phyloP scores from a whole-genome alignment of 2,888 invertebrate genomes.

The Megastigmus dorsalis region DNA sequence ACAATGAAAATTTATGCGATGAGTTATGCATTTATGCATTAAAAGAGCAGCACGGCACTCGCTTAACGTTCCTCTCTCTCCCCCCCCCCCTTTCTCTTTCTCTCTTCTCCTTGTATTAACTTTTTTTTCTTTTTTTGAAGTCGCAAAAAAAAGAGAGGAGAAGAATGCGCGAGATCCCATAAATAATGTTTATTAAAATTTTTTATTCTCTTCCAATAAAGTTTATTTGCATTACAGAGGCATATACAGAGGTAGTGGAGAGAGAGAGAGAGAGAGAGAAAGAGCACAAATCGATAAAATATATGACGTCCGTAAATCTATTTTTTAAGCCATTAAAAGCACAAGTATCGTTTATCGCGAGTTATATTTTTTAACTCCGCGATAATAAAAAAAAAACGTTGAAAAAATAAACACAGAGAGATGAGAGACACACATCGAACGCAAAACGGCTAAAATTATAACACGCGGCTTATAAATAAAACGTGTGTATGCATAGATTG shows the following conservation, averaged over 20 bases:
- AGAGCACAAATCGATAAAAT: slow-evolving; percentile 38
- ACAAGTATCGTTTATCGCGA: slow-evolving; percentile 32
- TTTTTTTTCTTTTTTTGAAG: slow-evolving; percentile 18
- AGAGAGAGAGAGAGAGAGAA: too few species aligned
- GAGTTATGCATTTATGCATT: slow-evolving; percentile 39
- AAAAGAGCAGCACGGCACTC: slow-evolving; percentile 1
- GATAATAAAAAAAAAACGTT: slow-evolving; percentile 22
- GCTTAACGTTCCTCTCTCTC: too few species aligned
- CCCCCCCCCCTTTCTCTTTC: too few species aligned
- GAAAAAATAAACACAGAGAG: slow-evolving; percentile 3
- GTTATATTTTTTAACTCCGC: slow-evolving; percentile 17
- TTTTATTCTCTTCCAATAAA: slow-evolving; percentile 27
- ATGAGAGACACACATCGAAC: background rate
- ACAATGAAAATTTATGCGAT: slow-evolving; percentile 26
- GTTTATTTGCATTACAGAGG: slow-evolving; percentile 10
- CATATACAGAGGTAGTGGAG: background rate
- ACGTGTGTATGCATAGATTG: background rate
- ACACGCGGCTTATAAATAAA: slow-evolving; percentile 34
- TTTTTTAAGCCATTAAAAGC: slow-evolving; percentile 27
- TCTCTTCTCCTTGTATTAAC: background rate
- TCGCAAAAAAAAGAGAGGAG: slow-evolving; percentile 10
- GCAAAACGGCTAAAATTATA: slow-evolving; percentile 18
- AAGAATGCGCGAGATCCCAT: background rate
- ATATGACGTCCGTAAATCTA: slow-evolving; percentile 32
- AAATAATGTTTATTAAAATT: slow-evolving; percentile 14